Base-by-base conservation (phyloP, 2,888 invertebrate species). In the Sericinus montela region DNA sequence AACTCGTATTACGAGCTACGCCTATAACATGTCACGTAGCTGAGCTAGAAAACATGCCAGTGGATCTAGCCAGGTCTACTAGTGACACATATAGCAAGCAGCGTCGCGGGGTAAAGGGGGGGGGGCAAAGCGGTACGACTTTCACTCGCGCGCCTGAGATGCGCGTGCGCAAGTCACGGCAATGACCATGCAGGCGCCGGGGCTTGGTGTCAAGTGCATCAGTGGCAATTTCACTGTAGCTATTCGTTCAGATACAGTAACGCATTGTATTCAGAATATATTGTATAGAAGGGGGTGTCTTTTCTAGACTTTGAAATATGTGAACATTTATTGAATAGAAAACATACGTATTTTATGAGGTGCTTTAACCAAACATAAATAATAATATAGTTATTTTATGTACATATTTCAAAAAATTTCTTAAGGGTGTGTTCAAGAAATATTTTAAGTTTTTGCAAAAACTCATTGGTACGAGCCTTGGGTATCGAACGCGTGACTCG, bases 81-180 rank as follows among this genome's bases (percentile, higher is more conserved):
- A 47, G 51, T 57, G 60, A 58, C 58, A 65, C 65, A 67, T 61
- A 62, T 67, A 48, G 43, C 47, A 56, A 52, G 55, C 52, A 42
- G 55, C 40, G 45, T 47, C 7, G 54, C 51, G 41, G 39, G 30
- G 51, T 29, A 55, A 39, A 29, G 40, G 34, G 49, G 48, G 50
- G 41, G 48, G 48, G 45, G 45, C 48, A 52, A 50, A 52, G 54
- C 41, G 48, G 51, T 50, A 60, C 67, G 75, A 82, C 82, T 82
- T 82, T 82, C 82, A 81, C 82, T 81, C 63, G 72, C 73, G 65
- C 66, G 67, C 63, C 63, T 60, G 69, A 70, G 75, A 75, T 67
- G 65, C 61, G 61, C 56, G 47, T 58, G 37, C 42, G 42, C 48
- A 42, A 19, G 46, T 35, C 63, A 67, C 75, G 77, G 70, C 82